A percentile compares a stretch with the other conserved stretches of the same genome.
Conservation (phyloP, 64 coral and sea anemone species). For the Dendrophyllia cribrosa region DNA sequence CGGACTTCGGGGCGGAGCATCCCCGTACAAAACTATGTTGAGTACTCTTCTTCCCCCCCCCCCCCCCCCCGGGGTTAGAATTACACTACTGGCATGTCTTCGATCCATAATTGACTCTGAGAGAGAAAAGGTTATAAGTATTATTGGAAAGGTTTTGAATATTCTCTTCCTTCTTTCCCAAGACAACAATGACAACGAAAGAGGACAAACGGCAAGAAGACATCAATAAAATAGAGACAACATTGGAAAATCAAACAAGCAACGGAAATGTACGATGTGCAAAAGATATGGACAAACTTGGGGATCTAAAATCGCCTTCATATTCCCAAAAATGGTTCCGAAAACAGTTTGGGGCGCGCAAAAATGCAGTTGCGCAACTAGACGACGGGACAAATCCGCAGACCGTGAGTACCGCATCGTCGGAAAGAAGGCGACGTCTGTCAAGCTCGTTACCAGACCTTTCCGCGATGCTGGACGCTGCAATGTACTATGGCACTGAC, state of each 20-base stretch:
- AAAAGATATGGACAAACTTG: background rate
- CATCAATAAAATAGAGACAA: background rate
- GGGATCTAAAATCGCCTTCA: background rate
- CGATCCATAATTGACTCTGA: too few species aligned
- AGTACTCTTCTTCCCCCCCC: too few species aligned
- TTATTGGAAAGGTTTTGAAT: background rate
- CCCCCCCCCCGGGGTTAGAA: background rate
- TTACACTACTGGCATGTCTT: too few species aligned
- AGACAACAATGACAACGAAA: background rate
- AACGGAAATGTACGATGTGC: background rate
- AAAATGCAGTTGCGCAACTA: background rate
- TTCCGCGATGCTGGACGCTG: conserved; percentile 83
- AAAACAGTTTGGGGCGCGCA: conserved; percentile 85
- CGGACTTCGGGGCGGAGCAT: too few species aligned
- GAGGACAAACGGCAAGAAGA: background rate
- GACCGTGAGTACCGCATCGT: background rate
- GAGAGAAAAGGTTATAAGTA: too few species aligned
- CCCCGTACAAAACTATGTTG: too few species aligned
- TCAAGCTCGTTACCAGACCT: conserved; percentile 91
- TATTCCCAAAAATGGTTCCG: conserved; percentile 85
- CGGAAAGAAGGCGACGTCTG: conserved; percentile 3
- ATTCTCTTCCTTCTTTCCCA: background rate
- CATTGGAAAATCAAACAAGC: too few species aligned
- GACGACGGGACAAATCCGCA: background rate
- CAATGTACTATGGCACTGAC: background rate